Base-by-base conservation (phyloP, 2,113 vertebrate species). In the Atrichornis clamosus region DNA sequence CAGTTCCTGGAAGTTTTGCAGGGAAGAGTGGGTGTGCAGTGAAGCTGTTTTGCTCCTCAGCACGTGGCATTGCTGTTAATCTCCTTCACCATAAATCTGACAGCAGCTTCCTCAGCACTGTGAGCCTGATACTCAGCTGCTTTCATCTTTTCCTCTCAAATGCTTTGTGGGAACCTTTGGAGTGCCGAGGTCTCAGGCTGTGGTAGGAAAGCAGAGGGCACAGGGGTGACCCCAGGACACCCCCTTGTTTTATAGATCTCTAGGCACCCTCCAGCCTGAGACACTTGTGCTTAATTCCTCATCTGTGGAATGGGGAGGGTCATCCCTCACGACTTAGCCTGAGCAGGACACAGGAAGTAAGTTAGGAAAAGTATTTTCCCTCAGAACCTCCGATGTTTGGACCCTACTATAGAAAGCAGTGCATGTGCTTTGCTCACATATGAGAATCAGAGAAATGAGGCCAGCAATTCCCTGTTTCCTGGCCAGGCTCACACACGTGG, bases 1-100 rank as follows among this genome's bases (percentile, higher is more conserved):
- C 90, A 89, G 76, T 30, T 74, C 92, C 92, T 96, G 93, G 90
- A 95, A 78, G 92, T 82, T 96, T 55, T 77, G 76, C 83, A 90
- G 88, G 64, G 85, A 84, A 46, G 90, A 75, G 96, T 96, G 76
- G 96, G 96, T 4, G 85, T 90, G 13, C 37, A 74, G 79, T 35
- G 87, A 88, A 92, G 88, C 72, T 88, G 90, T 73, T 91, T 84
- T 80, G 92, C 92, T 96, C 84, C 76, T 90, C 72, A 84, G 80
- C 93, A 94, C 44, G 8, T 67, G 93, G 64, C 69, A 60, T 20
- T 75, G 95, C 92, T 93, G 73, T 70, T 95, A 68, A 93, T 90
- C 92, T 77, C 73, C 93, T 83, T 93, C 76, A 32, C 11, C 72
- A 75, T 18, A 74, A 92, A 94, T 77, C 91, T 84, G 84, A 86